Evolutionary conservation across 2,888 invertebrate species (phyloP).

Genomic region (Bruchidius siliquastri): DNA sequence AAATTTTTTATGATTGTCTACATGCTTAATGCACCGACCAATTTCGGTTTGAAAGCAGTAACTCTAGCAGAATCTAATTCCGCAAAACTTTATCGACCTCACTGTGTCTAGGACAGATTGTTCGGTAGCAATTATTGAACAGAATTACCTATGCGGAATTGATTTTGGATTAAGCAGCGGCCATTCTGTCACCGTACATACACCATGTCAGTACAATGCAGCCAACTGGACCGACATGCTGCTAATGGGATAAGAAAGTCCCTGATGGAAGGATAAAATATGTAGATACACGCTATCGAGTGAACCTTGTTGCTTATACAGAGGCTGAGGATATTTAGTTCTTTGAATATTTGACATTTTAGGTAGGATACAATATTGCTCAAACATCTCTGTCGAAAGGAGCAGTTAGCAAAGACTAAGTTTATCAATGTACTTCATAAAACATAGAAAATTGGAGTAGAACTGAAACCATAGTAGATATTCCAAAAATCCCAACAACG

Average conservation of each 20-base stretch:
- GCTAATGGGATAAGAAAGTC: background rate
- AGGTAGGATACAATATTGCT: too few relatives aligned
- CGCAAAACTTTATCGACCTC: background rate
- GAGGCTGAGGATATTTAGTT: too few relatives aligned
- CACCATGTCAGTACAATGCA: background rate
- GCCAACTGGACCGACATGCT: background rate
- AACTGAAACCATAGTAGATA: too few relatives aligned
- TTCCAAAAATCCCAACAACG: too few relatives aligned
- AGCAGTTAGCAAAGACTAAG: too few relatives aligned
- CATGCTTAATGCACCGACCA: too few relatives aligned
- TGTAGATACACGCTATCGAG: background rate
- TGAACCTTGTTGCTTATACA: background rate
- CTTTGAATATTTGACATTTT: too few relatives aligned
- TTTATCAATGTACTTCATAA: too few relatives aligned
- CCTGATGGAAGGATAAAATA: background rate
- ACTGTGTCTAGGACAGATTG: conserved; percentile 6
- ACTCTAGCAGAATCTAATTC: background rate
- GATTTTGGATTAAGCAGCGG: conserved; percentile 28
- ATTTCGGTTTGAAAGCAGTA: too few relatives aligned
- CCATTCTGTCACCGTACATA: background rate
- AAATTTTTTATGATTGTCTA: too few relatives aligned
- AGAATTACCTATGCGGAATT: conserved; percentile 30
- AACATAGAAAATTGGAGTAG: too few relatives aligned
- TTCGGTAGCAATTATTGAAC: conserved; percentile 29
- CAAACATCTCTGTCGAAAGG: too few relatives aligned